Evolutionary conservation across 2,797 vertebrate species (phyloP).

Genomic region (Gymnocypris eckloni): DNA sequence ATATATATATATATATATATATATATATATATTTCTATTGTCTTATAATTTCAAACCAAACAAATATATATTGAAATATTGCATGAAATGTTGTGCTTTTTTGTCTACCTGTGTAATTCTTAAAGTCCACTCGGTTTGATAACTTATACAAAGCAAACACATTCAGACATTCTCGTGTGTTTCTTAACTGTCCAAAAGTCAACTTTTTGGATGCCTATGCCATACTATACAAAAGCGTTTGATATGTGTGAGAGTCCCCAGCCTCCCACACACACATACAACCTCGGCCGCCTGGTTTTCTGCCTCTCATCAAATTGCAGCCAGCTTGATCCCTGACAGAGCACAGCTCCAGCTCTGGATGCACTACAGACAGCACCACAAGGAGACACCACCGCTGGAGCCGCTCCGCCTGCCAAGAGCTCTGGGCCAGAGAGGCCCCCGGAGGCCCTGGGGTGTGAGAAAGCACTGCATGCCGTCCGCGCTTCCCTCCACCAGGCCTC

Average conservation of each 20-base stretch:
- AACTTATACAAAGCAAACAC: background rate
- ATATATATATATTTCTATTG: background rate
- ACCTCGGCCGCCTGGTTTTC: conserved; percentile 33
- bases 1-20: too few relatives aligned
- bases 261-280: conserved; percentile 29
- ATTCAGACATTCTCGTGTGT: background rate
- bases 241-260: conserved; percentile 28
- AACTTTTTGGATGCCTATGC: background rate
- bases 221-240: background rate
- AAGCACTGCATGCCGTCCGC: conserved; percentile 68
- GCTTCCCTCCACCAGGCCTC: conserved; percentile 40
- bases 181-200: conserved; percentile 2
- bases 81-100: background rate
- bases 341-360: conserved; percentile 73
- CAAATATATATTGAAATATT: too few relatives aligned
- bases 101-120: background rate
- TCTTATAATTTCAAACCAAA: background rate
- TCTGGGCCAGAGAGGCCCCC: conserved; percentile 66
- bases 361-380: conserved; percentile 70
- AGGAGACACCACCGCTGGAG: conserved; percentile 49
- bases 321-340: conserved; percentile 66
- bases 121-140: background rate
- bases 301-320: conserved; percentile 53
- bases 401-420: conserved; percentile 69
- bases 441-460: conserved; percentile 76